Conservation (phyloP, 1,140 invertebrate species). For the Conopomorpha cramerella region DNA sequence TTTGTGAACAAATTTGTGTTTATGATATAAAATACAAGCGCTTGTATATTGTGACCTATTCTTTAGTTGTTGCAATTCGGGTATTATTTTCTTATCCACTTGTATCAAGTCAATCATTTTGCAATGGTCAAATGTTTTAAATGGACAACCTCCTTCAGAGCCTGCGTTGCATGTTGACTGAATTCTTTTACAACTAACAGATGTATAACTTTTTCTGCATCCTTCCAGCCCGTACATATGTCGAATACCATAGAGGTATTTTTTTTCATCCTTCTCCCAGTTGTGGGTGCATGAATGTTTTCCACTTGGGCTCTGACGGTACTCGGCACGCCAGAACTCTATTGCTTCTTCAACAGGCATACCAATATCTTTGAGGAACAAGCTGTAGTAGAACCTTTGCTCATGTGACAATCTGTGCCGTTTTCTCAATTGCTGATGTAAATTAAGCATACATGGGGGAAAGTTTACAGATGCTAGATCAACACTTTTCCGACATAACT, state of each 20-base stretch:
- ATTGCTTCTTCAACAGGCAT: conserved; percentile 68
- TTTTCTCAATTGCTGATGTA: conserved; percentile 65
- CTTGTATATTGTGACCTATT: too few relatives aligned
- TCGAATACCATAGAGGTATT: conserved; percentile 72
- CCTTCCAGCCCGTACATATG: conserved; percentile 77
- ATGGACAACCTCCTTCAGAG: conserved; percentile 66
- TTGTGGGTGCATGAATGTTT: conserved; percentile 62
- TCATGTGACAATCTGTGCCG: conserved; percentile 76
- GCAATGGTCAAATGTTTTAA: conserved; percentile 64
- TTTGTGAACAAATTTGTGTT: too few relatives aligned
- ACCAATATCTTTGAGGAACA: conserved; percentile 74
- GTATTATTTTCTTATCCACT: too few relatives aligned
- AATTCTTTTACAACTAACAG: conserved; percentile 60
- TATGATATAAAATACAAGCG: too few relatives aligned
- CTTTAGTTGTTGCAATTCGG: too few relatives aligned
- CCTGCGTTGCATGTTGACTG: conserved; percentile 44
- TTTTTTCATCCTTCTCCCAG: conserved; percentile 67
- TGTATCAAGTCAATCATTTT: too few relatives aligned
- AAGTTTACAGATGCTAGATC: conserved; percentile 63
- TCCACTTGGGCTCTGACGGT: conserved; percentile 58
- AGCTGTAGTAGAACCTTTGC: conserved; percentile 71
- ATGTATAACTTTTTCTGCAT: conserved; percentile 63
- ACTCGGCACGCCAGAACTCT: conserved; percentile 70
- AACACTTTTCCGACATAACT: conserved; percentile 55
- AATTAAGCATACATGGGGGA: conserved; percentile 77